Base-by-base conservation (phyloP, 37 sponge, comb jelly and placozoan genomes). In the Cladorhizidae sp. region DNA sequence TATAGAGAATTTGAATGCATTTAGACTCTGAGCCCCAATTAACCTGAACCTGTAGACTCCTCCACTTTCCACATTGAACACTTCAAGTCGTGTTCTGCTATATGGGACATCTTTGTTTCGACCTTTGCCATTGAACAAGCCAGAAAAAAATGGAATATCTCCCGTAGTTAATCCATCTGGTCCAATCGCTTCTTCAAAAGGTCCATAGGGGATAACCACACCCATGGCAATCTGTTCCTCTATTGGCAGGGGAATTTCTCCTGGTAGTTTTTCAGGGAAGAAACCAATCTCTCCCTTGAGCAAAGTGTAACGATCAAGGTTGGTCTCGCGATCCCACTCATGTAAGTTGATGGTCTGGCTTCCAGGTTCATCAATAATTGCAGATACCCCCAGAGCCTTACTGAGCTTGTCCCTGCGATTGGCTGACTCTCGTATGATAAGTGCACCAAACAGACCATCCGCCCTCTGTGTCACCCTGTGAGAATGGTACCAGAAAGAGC, bases 401-500 rank as follows among this genome's bases (percentile, higher is more conserved):
- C 57, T 59, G 40, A 76, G n/a, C 43, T 20, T 14, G 9, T 82
- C 76, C 40, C 77, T 78, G 18, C 57, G 61, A 26, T 84, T 81
- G 0, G 39, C 35, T 17, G 52, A 80, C 49, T 91, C 92, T 40
- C 75, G 69, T n/a, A 94, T 64, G 50, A 94, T 80, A 5, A 94
- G 74, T 33, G 85, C 84, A 35, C 94, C 94, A 76, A 77, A 90
- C 23, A 87, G 80, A 22, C 94, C 94, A 55, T 90, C 91, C 23
- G 94, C 79, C 80, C 88, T 45, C 70, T 94, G 91, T 36, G 81
- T 69, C 0, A 86, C 85, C 28, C 73, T 84, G 71, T 94, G 94
- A 22, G 94, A 79, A 40, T 94, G 94, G 75, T 94, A 94, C 94
- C 94, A 94, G 75, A 86, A 87, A 42, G 91, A 81, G 1, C 94